Base-by-base conservation (phyloP, 2,888 invertebrate genomes). In the Trilocha varians region DNA sequence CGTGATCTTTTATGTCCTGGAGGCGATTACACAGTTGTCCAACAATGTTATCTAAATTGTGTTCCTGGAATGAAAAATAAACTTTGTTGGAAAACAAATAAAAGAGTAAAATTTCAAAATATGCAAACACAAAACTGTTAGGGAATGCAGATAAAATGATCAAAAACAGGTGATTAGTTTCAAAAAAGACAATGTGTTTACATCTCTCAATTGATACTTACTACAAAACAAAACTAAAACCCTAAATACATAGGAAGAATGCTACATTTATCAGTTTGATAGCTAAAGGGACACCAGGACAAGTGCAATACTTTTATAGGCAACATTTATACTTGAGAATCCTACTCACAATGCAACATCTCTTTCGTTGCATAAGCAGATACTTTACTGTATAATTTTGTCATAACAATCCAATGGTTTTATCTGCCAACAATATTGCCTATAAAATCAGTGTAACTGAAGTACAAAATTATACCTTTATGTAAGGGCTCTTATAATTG, bases 1-100 rank as follows among this genome's bases (percentile, higher is more conserved):
- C 74, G 65, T 71, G 69, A 60, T 82, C 75, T 58, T 77, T 90
- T 60, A 91, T 88, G 76, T 93, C 91, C 75, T 92, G 91, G 62
- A 94, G 85, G 80, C 91, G 91, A 57, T 88, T 88, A 78, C 93
- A 93, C 68, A 95, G 87, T 86, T 95, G 94, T 78, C 94, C 93
- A 56, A 95, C 92, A 72, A 95, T 88, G 65, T 89, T 89, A 86
- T 94, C 93, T 65, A 94, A 91, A 72, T 92, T 92, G 79, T 90
- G 88, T 79, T 91, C 91, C 93, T 95, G 88, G 58, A 89, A 83
- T 48, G 37, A 63, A 62, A 49, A 43, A 16, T n/a, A 42, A 9
- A 11, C 16, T 9, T 5, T 8, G 14, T 13, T 3, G 13, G 13
- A n/a, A 16, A 3, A 16, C 17, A 13, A 16, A 41, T 18, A 37